phyloP scores from a whole-genome alignment of 2,888 invertebrate genomes.

The Scaptomyza flava region DNA sequence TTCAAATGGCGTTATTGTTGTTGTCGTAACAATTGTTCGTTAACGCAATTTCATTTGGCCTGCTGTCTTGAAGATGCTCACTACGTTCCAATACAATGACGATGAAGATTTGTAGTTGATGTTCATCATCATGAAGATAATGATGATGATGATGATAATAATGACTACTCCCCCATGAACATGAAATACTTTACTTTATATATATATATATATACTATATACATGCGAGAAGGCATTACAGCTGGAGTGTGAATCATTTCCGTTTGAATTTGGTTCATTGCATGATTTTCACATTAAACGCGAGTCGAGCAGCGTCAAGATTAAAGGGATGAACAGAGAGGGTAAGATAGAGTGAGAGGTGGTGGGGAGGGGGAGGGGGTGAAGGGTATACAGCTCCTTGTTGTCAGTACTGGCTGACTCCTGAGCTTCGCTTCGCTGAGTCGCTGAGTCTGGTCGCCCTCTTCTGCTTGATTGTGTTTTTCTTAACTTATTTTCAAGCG shows the following conservation, averaged over 20 bases:
- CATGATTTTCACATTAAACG: conserved; percentile 78
- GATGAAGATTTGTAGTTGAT: conserved; percentile 10
- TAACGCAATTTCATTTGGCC: conserved; percentile 66
- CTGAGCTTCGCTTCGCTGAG: conserved; percentile 51
- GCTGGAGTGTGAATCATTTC: conserved; percentile 78
- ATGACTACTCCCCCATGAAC: conserved; percentile 33
- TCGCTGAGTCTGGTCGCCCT: conserved; percentile 26
- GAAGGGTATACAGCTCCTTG: conserved; percentile 23
- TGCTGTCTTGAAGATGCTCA: conserved; percentile 35
- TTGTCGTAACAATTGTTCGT: conserved; percentile 65
- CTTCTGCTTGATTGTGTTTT: conserved; percentile 70
- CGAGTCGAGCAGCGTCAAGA: conserved; percentile 13
- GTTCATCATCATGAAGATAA: conserved; percentile 13
- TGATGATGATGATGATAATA: conserved; percentile 20
- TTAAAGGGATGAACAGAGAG: not conserved
- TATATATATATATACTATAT: not conserved
- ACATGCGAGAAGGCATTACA: conserved; percentile 38
- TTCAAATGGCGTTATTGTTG: conserved; percentile 57
- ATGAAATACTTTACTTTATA: conserved; percentile 15
- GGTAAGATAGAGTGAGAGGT: not conserved
- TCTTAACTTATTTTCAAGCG: conserved; percentile 72
- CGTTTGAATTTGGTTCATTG: conserved; percentile 80
- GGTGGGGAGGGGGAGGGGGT: not conserved
- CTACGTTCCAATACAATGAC: conserved; percentile 15
- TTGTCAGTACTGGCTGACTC: conserved; percentile 20